Evolutionary conservation across 2,113 vertebrate genomes (phyloP).

Genomic region (Petaurus breviceps): DNA sequence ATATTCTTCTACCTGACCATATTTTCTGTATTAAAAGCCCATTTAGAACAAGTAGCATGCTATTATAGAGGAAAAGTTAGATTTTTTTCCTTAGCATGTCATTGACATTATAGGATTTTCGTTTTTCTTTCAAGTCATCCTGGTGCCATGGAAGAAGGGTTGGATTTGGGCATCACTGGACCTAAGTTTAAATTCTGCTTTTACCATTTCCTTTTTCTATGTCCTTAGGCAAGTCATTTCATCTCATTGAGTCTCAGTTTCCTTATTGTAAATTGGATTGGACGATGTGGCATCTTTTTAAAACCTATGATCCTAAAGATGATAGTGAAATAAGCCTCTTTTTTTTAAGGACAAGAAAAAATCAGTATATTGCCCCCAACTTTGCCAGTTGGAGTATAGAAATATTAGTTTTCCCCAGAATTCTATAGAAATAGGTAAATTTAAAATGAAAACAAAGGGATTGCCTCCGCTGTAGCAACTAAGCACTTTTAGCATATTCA

Average conservation of each 20-base stretch:
- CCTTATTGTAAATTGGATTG: background rate
- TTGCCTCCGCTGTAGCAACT: slow-evolving; percentile 7
- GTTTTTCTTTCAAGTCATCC: background rate
- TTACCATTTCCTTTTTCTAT: background rate
- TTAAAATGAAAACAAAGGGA: background rate
- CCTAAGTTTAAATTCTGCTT: background rate
- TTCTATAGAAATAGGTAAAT: background rate
- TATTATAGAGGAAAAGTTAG: background rate
- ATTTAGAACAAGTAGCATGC: background rate
- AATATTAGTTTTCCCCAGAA: slow-evolving; percentile 25
- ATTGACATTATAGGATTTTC: background rate
- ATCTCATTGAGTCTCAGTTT: background rate
- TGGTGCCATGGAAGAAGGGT: background rate
- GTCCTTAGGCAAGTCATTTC: background rate
- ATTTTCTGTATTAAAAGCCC: background rate
- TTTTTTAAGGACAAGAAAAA: background rate
- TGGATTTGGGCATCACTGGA: background rate
- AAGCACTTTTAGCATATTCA: slow-evolving; percentile 1
- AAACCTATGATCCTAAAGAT: background rate
- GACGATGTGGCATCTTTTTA: background rate
- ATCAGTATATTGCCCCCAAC: background rate
- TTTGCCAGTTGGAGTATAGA: background rate
- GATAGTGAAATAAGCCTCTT: background rate
- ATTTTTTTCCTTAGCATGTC: background rate
- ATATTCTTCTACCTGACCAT: background rate